Evolutionary conservation across 2,113 vertebrate species (phyloP), one percentile per base, ranked within the genome.

Genomic region (Sterrhoptilus dennistouni): DNA sequence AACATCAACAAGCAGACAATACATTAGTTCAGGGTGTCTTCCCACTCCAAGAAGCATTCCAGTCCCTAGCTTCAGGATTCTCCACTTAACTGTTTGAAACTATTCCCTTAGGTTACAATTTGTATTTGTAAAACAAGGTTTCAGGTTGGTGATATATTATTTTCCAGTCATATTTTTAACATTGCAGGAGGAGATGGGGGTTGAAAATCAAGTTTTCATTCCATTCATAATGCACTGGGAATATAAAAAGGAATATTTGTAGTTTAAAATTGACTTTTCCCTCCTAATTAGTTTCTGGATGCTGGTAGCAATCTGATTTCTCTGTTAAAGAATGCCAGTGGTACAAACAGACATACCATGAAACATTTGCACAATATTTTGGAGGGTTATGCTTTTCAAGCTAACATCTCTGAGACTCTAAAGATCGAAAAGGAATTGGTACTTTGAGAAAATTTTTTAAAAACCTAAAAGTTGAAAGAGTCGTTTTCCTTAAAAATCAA

Each of bases 41-140:
- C 65, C 49, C 64, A 47, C 14, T 83, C 28, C 33, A 77, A 59
- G 18, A 80, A n/a, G 52, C 38, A 65, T 69, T 94, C 60, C 69
- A 96, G 49, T 14, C 53, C 66, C 76, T 75, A 11, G 60, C 81
- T 94, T 94, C 68, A 93, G 57, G 49, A 87, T 96, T 93, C 83
- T 65, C 50, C 72, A 69, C 24, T 64, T 82, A 63, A 57, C 33
- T 90, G 52, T 66, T 91, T 3, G n/a, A 93, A 97, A 92, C 27
- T 69, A 57, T 60, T 94, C 90, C 95, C 92, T 89, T 78, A 86
- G 92, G 93, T 89, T 94, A 84, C 87, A 89, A 83, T 79, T 89
- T 91, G 49, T 89, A 75, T 93, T 94, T 92, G 83, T 95, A 94
- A 94, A 96, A 93, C 72, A 93, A 87, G 72, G 72, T 95, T 96